Conservation (phyloP, 2,888 invertebrate genomes). For the Sicus ferrugineus region DNA sequence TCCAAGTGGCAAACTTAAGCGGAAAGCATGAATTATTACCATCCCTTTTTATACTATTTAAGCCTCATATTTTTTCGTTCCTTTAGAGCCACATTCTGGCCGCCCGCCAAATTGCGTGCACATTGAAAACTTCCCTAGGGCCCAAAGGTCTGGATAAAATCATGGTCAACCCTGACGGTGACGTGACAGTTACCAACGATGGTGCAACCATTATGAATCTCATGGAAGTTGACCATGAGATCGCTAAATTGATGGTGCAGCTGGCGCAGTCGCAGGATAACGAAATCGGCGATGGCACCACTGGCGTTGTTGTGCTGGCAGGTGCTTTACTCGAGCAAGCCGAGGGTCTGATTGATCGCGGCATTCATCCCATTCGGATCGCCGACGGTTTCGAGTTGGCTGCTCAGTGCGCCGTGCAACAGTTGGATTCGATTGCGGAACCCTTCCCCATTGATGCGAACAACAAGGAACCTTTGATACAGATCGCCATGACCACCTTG, state of each 20-base stretch:
- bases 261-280: conserved; percentile 98
- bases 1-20: too few relatives aligned
- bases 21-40: too few relatives aligned
- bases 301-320: conserved; percentile 90
- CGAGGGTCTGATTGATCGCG: conserved; percentile 88
- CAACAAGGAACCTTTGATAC: conserved; percentile 86
- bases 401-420: conserved; percentile 84
- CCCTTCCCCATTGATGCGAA: conserved; percentile 85
- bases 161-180: conserved; percentile 96
- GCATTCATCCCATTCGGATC: conserved; percentile 98
- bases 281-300: conserved; percentile 99
- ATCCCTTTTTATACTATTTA: too few relatives aligned
- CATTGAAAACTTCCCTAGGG: conserved; percentile 91
- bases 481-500: conserved; percentile 97
- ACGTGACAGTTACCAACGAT: conserved; percentile 97
- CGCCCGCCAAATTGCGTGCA: conserved; percentile 90
- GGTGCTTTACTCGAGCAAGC: conserved; percentile 95
- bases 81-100: conserved; percentile 96
- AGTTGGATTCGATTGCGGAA: conserved; percentile 88
- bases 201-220: conserved; percentile 98
- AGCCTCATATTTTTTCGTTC: neutral
- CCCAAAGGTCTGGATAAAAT: conserved; percentile 98
- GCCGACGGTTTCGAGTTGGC: conserved; percentile 99
- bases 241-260: conserved; percentile 97
- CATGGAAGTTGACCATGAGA: conserved; percentile 99